Conservation (phyloP, 2,888 invertebrate species). For the Agrochola litura region DNA sequence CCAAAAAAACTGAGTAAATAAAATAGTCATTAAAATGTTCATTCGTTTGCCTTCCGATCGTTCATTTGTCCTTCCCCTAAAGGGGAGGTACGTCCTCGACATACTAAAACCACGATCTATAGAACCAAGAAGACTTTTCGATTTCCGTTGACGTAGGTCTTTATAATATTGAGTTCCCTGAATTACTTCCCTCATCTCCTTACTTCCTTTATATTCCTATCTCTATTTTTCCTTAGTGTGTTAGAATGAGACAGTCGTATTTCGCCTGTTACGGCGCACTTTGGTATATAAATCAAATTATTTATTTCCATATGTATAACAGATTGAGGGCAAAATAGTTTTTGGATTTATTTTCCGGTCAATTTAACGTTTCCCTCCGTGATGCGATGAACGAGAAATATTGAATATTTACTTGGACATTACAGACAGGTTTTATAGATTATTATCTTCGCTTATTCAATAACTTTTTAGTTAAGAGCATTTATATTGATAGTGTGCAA, state of each 20-base stretch:
- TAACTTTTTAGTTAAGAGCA: background rate
- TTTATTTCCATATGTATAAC: constrained; percentile 27
- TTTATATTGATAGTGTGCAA: too few species aligned
- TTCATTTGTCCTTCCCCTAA: constrained; percentile 4
- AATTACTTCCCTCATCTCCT: constrained; percentile 71
- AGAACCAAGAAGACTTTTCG: constrained; percentile 68
- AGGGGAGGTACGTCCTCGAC: constrained; percentile 4
- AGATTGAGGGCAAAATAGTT: constrained; percentile 29
- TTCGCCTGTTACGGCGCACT: background rate
- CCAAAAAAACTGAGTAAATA: constrained; percentile 3
- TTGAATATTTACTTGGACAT: constrained; percentile 1
- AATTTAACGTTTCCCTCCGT: constrained; percentile 16
- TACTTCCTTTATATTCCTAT: constrained; percentile 49
- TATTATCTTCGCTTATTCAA: background rate
- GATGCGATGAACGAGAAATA: background rate
- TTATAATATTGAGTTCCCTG: constrained; percentile 78
- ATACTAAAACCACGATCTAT: constrained; percentile 24
- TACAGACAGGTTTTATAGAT: background rate
- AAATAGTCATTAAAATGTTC: constrained; percentile 24
- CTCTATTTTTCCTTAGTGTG: constrained; percentile 35
- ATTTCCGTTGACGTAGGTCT: constrained; percentile 76
- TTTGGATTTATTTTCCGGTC: constrained; percentile 27
- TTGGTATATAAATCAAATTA: constrained; percentile 30
- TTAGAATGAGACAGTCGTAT: constrained; percentile 10
- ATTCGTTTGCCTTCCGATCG: constrained; percentile 34